A percentile compares a stretch with the other conserved stretches of the same genome.
These are phyloP conservation scores for Drosophila ironensis DNA, from an alignment of 1,140 invertebrate genomes.

Conservation along the genomic window DNA sequence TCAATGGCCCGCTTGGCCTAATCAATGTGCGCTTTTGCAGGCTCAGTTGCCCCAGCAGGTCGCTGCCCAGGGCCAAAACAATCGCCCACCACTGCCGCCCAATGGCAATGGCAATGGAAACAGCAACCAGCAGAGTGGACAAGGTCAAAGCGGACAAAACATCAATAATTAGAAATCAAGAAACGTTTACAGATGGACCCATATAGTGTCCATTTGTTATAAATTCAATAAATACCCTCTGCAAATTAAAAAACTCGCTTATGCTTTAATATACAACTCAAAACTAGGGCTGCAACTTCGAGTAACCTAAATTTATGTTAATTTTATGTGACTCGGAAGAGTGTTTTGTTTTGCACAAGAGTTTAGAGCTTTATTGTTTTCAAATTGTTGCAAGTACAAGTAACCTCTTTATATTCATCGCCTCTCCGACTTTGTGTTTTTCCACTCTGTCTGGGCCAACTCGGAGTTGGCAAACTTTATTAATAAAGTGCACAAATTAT, in stretches of 20 bases:
- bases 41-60: conserved; percentile 30
- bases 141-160: conserved; percentile 22
- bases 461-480: conserved; percentile 62
- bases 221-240: conserved; percentile 8
- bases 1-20: neutral
- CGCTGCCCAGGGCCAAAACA: conserved; percentile 27
- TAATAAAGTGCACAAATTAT: conserved; percentile 74
- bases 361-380: conserved; percentile 11
- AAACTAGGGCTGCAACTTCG: no score
- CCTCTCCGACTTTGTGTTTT: conserved; percentile 25
- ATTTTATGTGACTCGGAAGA: neutral
- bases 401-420: conserved; percentile 5
- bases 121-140: conserved; percentile 34
- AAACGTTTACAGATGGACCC: neutral
- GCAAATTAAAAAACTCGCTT: conserved; percentile 14
- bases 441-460: conserved; percentile 25
- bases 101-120: conserved; percentile 29
- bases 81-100: conserved; percentile 7
- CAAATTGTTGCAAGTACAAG: neutral
- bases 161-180: neutral
- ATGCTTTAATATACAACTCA: no score
- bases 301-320: no score
- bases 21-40: conserved; percentile 9
- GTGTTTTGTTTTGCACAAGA: conserved; percentile 8
- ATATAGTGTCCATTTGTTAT: neutral